A percentile compares a stretch with the other conserved stretches of the same genome.
Evolutionary conservation across 2,797 vertebrate genomes (phyloP).

Genomic region (Catostomus latipinnis): DNA sequence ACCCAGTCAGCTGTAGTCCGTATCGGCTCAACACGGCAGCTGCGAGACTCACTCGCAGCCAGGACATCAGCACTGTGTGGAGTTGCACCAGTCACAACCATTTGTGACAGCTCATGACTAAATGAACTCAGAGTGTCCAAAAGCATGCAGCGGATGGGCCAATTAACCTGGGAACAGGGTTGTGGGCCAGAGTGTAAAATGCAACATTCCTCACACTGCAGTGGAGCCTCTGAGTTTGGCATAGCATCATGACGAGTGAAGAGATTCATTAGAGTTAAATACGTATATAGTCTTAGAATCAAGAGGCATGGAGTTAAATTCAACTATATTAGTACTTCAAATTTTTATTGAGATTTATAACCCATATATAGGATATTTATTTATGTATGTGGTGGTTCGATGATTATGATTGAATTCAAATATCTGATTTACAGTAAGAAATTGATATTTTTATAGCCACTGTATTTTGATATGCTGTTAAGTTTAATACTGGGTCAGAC

Average conservation of each 20-base stretch:
- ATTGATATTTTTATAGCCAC: conserved; percentile 80
- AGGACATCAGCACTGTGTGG: conserved; percentile 35
- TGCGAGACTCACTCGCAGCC: conserved; percentile 41
- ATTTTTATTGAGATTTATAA: conserved; percentile 84
- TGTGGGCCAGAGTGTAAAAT: conserved; percentile 38
- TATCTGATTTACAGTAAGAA: conserved; percentile 73
- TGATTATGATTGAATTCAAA: conserved; percentile 69
- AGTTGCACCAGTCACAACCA: conserved; percentile 49
- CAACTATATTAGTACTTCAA: conserved; percentile 61
- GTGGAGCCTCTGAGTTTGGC: conserved; percentile 46
- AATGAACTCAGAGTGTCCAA: conserved; percentile 57
- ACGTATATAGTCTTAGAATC: conserved; percentile 36
- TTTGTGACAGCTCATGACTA: conserved; percentile 55
- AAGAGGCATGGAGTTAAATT: conserved; percentile 53
- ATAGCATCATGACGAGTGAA: conserved; percentile 59
- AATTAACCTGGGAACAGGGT: conserved; percentile 46
- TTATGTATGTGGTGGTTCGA: conserved; percentile 81
- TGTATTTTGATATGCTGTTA: conserved; percentile 80
- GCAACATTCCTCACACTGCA: conserved; percentile 39
- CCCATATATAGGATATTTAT: conserved; percentile 83
- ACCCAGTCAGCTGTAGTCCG: conserved; percentile 59
- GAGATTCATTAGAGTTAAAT: conserved; percentile 60
- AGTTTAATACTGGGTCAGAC: conserved; percentile 70
- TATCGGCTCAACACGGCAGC: conserved; percentile 49
- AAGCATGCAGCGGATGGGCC: conserved; percentile 47